Evolutionary conservation across 2,797 vertebrate genomes (phyloP).

Genomic region (Pterois miles): DNA sequence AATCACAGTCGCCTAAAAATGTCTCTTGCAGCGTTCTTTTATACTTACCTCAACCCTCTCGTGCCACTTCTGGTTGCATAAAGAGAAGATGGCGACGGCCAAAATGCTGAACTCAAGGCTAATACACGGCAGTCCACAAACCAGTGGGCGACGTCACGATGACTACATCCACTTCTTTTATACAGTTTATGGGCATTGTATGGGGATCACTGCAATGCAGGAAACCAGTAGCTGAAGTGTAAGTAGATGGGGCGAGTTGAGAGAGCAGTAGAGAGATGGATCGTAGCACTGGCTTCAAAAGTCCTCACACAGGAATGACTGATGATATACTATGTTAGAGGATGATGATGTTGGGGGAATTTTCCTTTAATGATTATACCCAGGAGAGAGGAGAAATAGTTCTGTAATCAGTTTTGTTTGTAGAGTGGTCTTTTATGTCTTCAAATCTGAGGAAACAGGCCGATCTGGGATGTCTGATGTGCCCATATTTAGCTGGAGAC

Average conservation of each 20-base stretch:
- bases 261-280: background rate
- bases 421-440: slow-evolving; percentile 21
- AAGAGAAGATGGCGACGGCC: no score
- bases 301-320: background rate
- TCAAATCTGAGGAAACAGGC: slow-evolving; percentile 57
- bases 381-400: slow-evolving; percentile 1
- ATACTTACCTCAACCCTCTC: no score
- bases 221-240: no score
- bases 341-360: background rate
- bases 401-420: slow-evolving; percentile 47
- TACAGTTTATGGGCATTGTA: no score
- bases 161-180: no score
- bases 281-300: background rate
- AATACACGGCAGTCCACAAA: no score
- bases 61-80: no score
- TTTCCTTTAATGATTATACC: background rate
- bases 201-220: no score
- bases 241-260: background rate
- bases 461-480: slow-evolving; percentile 22
- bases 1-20: no score
- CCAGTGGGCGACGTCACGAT: no score
- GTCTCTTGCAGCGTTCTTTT: no score
- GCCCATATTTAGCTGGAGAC: slow-evolving; percentile 56
- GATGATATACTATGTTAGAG: background rate
- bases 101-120: no score